phyloP scores from a whole-genome alignment of 2,888 invertebrate genomes.

The Tuberolachnus salignus region DNA sequence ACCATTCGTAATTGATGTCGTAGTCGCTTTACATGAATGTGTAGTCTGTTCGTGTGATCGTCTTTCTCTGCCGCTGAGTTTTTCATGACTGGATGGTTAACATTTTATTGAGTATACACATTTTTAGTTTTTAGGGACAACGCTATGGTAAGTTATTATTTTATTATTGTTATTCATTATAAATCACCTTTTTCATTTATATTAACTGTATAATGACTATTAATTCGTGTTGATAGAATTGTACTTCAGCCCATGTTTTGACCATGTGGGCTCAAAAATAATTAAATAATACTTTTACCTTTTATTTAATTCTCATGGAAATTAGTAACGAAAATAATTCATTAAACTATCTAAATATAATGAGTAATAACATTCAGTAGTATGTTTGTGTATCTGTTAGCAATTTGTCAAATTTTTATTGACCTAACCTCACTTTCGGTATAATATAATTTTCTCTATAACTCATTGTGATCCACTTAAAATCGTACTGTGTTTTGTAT shows the following conservation, averaged over 20 bases:
- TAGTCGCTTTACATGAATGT: neutral
- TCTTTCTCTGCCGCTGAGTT: slow-evolving; percentile 29
- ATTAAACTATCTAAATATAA: too few species aligned
- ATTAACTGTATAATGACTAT: neutral
- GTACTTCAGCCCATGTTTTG: neutral
- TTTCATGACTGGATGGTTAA: slow-evolving; percentile 28
- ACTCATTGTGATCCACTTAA: neutral
- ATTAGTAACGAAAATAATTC: neutral
- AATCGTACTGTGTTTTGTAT: neutral
- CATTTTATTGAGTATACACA: slow-evolving; percentile 14
- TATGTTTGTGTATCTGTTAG: neutral
- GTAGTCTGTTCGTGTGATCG: neutral
- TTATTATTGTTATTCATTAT: neutral
- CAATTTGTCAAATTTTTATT: neutral
- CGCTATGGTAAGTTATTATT: slow-evolving; percentile 40
- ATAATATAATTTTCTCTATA: too few species aligned
- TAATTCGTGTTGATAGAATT: neutral
- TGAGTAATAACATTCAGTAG: neutral
- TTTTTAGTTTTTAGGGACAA: slow-evolving; percentile 48
- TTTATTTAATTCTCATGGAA: neutral
- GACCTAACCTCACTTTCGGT: slow-evolving; percentile 46
- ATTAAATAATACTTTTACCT: neutral
- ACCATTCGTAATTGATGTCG: neutral
- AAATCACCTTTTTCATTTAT: neutral
- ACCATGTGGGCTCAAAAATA: slow-evolving; percentile 15